Evolutionary conservation across 1,140 invertebrate genomes (phyloP).

Genomic region (Aphis craccivora): DNA sequence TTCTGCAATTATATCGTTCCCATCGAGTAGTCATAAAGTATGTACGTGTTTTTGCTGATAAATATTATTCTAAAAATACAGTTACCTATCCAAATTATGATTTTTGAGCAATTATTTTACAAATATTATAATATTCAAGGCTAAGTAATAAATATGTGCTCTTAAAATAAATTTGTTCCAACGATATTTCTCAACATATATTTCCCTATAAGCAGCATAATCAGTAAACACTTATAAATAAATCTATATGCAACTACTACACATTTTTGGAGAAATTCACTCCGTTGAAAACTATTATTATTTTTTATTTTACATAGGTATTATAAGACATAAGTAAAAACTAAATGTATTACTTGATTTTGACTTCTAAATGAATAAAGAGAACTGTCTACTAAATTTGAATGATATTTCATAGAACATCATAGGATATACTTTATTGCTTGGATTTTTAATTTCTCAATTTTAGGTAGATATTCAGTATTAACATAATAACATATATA

Average conservation of each 20-base stretch:
- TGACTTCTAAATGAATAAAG: background rate
- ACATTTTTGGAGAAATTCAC: background rate
- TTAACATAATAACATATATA: no score
- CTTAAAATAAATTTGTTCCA: slow-evolving; percentile 9
- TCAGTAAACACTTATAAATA: background rate
- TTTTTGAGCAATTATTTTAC: slow-evolving; percentile 20
- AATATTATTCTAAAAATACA: slow-evolving; percentile 26
- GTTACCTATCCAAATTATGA: background rate
- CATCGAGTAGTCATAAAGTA: background rate
- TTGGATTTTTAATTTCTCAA: background rate
- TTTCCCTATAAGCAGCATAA: background rate
- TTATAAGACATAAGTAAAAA: no score
- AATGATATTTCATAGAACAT: no score
- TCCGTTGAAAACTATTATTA: background rate
- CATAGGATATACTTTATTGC: background rate
- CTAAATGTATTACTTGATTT: background rate
- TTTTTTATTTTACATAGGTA: background rate
- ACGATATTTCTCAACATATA: slow-evolving; percentile 8
- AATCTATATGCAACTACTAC: background rate
- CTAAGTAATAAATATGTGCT: background rate
- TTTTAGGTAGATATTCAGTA: background rate
- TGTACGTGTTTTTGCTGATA: slow-evolving; percentile 23
- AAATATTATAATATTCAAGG: background rate
- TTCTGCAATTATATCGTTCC: slow-evolving; percentile 42
- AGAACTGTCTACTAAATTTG: no score